Evolutionary conservation across 1,140 invertebrate species (phyloP).

Genomic region (Subanguina moxae): DNA sequence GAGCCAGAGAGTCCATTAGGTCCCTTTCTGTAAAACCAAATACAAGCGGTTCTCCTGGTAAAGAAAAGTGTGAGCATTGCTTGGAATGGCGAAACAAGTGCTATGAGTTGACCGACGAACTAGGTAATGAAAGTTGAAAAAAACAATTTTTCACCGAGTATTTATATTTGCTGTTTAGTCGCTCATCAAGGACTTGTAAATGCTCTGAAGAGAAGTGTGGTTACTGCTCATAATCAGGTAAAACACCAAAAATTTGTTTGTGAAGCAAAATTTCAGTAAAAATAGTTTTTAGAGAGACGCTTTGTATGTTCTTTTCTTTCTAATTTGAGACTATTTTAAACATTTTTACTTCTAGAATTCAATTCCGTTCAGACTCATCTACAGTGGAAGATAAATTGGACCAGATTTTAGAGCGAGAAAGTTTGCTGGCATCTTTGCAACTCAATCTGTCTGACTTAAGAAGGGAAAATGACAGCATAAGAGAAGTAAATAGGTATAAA

Average conservation of each 20-base stretch:
- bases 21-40: background rate
- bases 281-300: background rate
- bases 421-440: slow-evolving; percentile 27
- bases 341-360: slow-evolving; percentile 9
- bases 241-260: slow-evolving; percentile 27
- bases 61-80: slow-evolving; percentile 31
- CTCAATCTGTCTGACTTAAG: slow-evolving; percentile 30
- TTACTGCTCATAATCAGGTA: slow-evolving; percentile 40
- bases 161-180: background rate
- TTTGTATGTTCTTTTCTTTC: slow-evolving; percentile 14
- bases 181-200: slow-evolving; percentile 35
- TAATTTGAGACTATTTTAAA: background rate
- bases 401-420: slow-evolving; percentile 42
- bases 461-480: slow-evolving; percentile 25
- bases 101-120: slow-evolving; percentile 39
- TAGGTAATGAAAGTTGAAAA: too few relatives aligned
- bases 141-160: too few relatives aligned
- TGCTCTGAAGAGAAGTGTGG: slow-evolving; percentile 27
- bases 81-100: slow-evolving; percentile 33
- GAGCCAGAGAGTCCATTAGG: slow-evolving; percentile 27
- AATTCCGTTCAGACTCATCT: slow-evolving; percentile 26
- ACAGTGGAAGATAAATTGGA: slow-evolving; percentile 34
- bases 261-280: background rate
- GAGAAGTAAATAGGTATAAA: slow-evolving; percentile 26
- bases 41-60: background rate